Evolutionary conservation across 2,888 invertebrate species (phyloP), one percentile per base, ranked within the genome.

Genomic region (Metopia argyrocephala): DNA sequence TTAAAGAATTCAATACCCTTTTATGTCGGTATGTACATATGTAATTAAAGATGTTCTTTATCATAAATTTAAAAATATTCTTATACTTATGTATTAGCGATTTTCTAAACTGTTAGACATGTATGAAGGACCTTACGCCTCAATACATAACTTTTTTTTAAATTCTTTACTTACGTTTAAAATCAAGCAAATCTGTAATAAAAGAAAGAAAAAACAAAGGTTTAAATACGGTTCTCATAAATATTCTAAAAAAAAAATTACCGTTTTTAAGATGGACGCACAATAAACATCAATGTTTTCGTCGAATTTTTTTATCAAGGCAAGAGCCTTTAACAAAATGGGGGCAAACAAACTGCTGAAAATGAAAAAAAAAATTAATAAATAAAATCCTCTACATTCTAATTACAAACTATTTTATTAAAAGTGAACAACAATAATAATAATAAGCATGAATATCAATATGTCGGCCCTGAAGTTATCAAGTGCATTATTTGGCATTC

Each of bases 401-500:
- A 76, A 62, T 76, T 54, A 76, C 54, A 46, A 18, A 46, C n/a
- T n/a, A n/a, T n/a, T n/a, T n/a, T 5, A 15, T 31, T 57, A n/a
- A 7, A 28, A 57, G 20, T 9, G n/a, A 31, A 27, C 15, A 20
- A 69, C 12, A 27, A 31, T 18, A 75, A 50, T 20, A 75, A 56
- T 52, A 28, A 20, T 38, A 38, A 38, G 70, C 57, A 65, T 38
- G 38, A 38, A 38, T 61, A 68, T 46, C 48, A 76, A 61, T 68
- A 56, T 78, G 56, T 68, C 56, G 73, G 54, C 73, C 54, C 38
- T 78, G 61, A 78, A 61, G 31, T 25, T 59, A 78, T 61, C 66
- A 78, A 68, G 78, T 78, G 73, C 73, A 78, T 78, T 66, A 56
- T 78, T 73, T 68, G 68, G 56, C 62, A 78, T 78, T 73, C 38